phyloP scores from a whole-genome alignment of 2,113 vertebrate genomes.

The Oceanodroma tethys region DNA sequence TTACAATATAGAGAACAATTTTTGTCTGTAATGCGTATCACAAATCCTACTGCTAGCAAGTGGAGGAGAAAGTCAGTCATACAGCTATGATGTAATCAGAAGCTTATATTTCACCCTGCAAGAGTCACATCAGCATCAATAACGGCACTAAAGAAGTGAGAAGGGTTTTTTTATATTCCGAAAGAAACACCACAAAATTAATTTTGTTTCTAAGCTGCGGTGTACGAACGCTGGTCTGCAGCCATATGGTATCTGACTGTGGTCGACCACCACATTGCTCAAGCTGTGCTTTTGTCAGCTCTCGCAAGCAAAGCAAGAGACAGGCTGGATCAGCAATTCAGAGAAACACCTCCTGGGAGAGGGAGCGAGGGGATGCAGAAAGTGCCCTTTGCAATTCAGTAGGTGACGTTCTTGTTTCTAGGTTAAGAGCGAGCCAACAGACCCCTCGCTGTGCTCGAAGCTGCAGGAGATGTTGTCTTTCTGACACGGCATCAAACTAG shows the following conservation, averaged over 20 bases:
- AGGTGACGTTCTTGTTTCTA: neutral
- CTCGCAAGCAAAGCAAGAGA: neutral
- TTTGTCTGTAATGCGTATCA: neutral
- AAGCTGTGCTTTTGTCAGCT: conserved; percentile 3
- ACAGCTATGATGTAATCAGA: conserved; percentile 36
- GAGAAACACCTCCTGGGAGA: neutral
- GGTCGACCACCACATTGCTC: neutral
- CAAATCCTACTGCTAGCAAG: neutral
- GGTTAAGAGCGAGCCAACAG: neutral
- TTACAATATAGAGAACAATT: neutral
- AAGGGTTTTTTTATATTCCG: neutral
- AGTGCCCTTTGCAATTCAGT: neutral
- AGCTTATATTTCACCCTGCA: conserved; percentile 48
- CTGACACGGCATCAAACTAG: neutral
- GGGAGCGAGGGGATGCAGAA: neutral
- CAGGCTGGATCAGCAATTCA: neutral
- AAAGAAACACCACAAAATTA: neutral
- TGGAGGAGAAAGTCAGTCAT: neutral
- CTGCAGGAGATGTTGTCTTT: neutral
- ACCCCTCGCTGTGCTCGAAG: neutral
- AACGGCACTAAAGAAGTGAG: neutral
- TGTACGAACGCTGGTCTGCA: neutral
- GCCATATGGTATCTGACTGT: neutral
- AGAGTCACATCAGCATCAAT: conserved; percentile 18
- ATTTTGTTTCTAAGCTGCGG: neutral